These are phyloP conservation scores for Microdon myrmicae DNA, from an alignment of 2,888 invertebrate species.

Conservation along the genomic window DNA sequence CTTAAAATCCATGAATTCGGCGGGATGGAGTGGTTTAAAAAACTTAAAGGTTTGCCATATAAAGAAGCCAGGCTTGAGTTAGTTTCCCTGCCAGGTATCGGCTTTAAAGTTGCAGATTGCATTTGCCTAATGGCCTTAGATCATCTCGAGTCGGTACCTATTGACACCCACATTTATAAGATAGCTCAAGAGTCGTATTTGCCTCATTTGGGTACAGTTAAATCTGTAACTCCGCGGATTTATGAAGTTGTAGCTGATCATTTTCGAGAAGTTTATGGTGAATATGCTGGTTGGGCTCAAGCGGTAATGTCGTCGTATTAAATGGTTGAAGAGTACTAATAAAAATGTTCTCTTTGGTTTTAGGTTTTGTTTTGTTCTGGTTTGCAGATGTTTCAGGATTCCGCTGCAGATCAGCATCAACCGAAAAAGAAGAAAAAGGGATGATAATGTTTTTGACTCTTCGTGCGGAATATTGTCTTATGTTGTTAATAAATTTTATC, in stretches of 20 bases:
- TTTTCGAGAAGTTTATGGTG: slow-evolving; percentile 84
- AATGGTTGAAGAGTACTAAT: slow-evolving; percentile 5
- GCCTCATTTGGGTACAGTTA: slow-evolving; percentile 76
- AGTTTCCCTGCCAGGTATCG: slow-evolving; percentile 86
- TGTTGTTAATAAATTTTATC: too few relatives aligned
- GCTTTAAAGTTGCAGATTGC: slow-evolving; percentile 98
- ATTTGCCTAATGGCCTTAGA: slow-evolving; percentile 96
- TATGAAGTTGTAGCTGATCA: slow-evolving; percentile 87
- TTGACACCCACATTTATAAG: slow-evolving; percentile 96
- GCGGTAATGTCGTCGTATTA: slow-evolving; percentile 73
- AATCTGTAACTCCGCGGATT: slow-evolving; percentile 82
- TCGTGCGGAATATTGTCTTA: too few relatives aligned
- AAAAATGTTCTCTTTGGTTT: slow-evolving; percentile 55
- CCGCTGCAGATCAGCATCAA: not conserved
- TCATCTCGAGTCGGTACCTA: slow-evolving; percentile 88
- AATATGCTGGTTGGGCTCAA: slow-evolving; percentile 94
- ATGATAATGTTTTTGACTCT: too few relatives aligned
- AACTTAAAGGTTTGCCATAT: slow-evolving; percentile 76
- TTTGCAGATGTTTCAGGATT: slow-evolving; percentile 75
- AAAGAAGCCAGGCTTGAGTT: slow-evolving; percentile 78
- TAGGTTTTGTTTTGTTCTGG: slow-evolving; percentile 86
- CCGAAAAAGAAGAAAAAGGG: slow-evolving; percentile 15
- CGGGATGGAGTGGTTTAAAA: slow-evolving; percentile 78
- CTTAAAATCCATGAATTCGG: slow-evolving; percentile 75
- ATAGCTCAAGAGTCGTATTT: slow-evolving; percentile 85